Base-by-base conservation (phyloP, 2,888 invertebrate species). In the Tenthredo amoena region DNA sequence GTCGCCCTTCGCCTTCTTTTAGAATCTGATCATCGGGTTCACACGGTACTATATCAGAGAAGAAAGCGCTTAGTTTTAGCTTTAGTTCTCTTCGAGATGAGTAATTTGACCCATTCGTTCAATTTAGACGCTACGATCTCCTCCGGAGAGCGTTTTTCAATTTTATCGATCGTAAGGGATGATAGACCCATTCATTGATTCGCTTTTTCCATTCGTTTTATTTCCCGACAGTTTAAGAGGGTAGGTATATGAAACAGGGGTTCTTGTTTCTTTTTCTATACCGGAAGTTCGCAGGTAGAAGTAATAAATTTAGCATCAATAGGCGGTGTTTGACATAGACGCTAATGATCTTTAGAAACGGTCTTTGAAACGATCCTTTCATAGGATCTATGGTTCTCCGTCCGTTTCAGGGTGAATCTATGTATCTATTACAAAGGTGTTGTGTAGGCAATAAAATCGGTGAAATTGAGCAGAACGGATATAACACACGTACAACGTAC, bases 391-490 rank as follows among this genome's bases (percentile, higher is more conserved):
- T 47, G 12, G 47, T 47, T 15, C 15, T 15, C 3, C 15, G 47
- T 47, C 12, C 47, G 47, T 47, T 47, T 0, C 47, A 47, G 47
- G 47, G 47, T 15, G 47, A 47, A 47, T 15, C 3, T 15, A 47
- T 15, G 3, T 3, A 15, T 15, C 3, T 47, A 47, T 12, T 89
- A 91, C 91, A 92, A 92, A 91, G 89, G 89, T 89, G 88, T 89
- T 74, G 72, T 43, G 72, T 40, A 43, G 72, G 43, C 21, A 74
- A 88, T 90, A 89, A 91, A 92, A 92, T 92, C 91, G 91, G 92
- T 92, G 91, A 92, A 93, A 93, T 93, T 93, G 93, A 92, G 93
- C 92, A 91, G 91, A 91, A 91, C 90, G 89, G 88, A 89, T 82
- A 87, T 76, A n/a, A 50, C 21, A 43, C 12, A 31, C 34, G 71